A percentile compares a stretch with the other conserved stretches of the same genome.
Evolutionary conservation across 2,113 vertebrate species (phyloP).

Genomic region (Channa argus): DNA sequence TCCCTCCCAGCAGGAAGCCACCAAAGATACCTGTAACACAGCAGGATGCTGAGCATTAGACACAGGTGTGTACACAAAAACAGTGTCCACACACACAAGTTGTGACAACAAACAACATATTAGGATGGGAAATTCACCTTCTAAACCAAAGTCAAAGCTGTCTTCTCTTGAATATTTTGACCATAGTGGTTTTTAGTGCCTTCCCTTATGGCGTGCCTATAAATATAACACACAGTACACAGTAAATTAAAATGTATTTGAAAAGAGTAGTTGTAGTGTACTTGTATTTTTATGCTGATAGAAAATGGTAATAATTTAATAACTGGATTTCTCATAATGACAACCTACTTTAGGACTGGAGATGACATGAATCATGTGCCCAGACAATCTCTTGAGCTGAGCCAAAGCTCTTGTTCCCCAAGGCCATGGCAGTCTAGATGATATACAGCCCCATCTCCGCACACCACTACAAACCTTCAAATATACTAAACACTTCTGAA

Average conservation of each 20-base stretch:
- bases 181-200: conserved; percentile 85
- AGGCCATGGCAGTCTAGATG: conserved; percentile 95
- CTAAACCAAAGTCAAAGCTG: conserved; percentile 91
- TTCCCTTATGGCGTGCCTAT: conserved; percentile 91
- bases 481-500: not conserved
- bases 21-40: conserved; percentile 88
- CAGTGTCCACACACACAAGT: not conserved
- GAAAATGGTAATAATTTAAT: too few species aligned
- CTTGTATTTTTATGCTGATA: too few species aligned
- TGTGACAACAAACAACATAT: not conserved
- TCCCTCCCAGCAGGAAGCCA: conserved; percentile 91
- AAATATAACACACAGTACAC: not conserved
- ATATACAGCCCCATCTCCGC: conserved; percentile 93
- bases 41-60: not conserved
- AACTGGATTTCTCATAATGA: too few species aligned
- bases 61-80: not conserved
- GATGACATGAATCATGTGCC: conserved; percentile 94
- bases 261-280: not conserved
- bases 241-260: not conserved
- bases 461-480: conserved; percentile 60
- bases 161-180: conserved; percentile 98
- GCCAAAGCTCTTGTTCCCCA: conserved; percentile 97
- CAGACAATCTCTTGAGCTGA: conserved; percentile 94
- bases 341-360: conserved; percentile 80
- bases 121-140: conserved; percentile 24